Conservation (phyloP, 2,888 invertebrate species). For the Cephus spinipes region DNA sequence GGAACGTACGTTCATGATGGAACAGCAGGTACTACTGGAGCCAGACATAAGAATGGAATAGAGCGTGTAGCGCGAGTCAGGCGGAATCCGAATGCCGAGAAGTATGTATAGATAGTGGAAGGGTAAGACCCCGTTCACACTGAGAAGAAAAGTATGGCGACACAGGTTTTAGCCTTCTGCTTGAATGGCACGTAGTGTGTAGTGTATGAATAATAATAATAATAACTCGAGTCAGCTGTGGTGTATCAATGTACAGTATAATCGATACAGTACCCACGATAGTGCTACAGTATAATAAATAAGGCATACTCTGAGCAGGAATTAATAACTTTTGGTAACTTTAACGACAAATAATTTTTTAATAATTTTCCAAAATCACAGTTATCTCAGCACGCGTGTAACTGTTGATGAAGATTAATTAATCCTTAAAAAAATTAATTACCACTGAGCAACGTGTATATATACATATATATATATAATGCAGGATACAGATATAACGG, state of each 20-base stretch:
- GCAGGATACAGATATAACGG: neutral
- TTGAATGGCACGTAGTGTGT: neutral
- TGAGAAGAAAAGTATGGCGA: neutral
- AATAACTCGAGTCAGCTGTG: neutral
- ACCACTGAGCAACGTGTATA: neutral
- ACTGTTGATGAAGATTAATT: neutral
- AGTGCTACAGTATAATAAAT: neutral
- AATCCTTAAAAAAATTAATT: neutral
- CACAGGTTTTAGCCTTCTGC: neutral
- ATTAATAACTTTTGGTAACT: neutral
- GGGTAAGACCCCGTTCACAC: neutral
- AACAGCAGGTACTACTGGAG: neutral
- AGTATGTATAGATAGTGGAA: neutral
- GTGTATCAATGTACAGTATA: neutral
- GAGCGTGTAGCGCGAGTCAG: neutral
- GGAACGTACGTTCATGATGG: neutral
- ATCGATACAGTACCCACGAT: neutral
- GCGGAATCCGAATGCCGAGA: slow-evolving; percentile 9
- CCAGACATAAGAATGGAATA: slow-evolving; percentile 6
- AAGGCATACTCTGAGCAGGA: neutral
- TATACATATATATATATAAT: neutral
- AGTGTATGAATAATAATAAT: neutral
- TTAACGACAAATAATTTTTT: neutral
- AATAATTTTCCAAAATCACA: neutral
- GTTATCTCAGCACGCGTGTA: neutral